Evolutionary conservation across 2,797 vertebrate genomes (phyloP), one percentile per base, ranked within the genome.

Genomic region (Kryptopterus vitreolus): DNA sequence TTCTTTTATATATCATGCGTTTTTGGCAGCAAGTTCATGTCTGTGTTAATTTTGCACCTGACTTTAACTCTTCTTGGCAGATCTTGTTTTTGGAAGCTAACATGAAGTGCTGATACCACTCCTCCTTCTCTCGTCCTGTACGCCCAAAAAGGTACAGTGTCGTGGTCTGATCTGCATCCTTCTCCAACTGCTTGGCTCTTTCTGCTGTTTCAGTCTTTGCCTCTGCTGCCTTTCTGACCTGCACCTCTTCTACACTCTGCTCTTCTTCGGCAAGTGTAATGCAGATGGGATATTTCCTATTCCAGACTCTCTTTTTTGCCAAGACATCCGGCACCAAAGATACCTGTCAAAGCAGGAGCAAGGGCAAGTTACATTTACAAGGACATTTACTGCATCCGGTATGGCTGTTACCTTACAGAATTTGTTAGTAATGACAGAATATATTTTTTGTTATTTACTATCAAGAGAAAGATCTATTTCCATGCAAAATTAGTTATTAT

Each of bases 211-310:
- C 89, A 0, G 20, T 50, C 7, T 59, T 57, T 58, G 80, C 86
- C 24, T 89, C 86, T 3, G 15, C 0, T 1, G 88, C 85, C 0
- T 79, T 74, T 33, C 89, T 73, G n/a, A 82, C 82, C 2, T 86
- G 0, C 70, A 81, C 88, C 74, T 90, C 84, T 70, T 85, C 13
- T 50, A 74, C 78, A 5, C 22, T 68, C 1, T 85, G 85, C 0
- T 87, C 90, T 0, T 80, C 61, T 20, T 91, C 88, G 0, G 90
- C 88, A 38, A 96, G 88, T 24, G 90, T 87, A 79, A 97, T 43
- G 76, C 94, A 95, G 89, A 97, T 93, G 81, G 96, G 95, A 68
- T 96, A 97, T 82, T 96, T 97, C 89, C 93, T 96, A 88, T 96
- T 97, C 96, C 96, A 96, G 0, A 93, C 85, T 76, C 95, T 87